phyloP scores from a whole-genome alignment of 1,140 invertebrate species.

The Brachionus plicatilis region DNA sequence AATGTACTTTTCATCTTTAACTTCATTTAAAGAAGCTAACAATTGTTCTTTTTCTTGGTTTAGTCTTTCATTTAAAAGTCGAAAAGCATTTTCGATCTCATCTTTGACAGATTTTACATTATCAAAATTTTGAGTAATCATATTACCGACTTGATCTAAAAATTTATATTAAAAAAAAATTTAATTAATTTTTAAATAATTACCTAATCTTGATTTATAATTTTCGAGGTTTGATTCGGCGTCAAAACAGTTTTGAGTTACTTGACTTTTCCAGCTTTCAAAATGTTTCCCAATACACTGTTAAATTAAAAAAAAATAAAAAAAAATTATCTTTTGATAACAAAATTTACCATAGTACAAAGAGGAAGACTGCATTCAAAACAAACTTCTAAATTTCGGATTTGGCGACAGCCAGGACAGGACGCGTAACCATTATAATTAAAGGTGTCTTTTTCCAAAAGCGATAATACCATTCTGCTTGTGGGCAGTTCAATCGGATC shows the following conservation, averaged over 20 bases:
- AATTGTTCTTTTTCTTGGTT: constrained; percentile 26
- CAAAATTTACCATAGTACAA: neutral
- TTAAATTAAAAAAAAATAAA: neutral
- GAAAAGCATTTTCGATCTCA: constrained; percentile 2
- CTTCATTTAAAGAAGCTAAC: neutral
- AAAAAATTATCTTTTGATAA: neutral
- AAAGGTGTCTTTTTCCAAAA: constrained; percentile 32
- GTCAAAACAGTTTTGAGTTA: constrained; percentile 3
- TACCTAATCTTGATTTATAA: constrained; percentile 1
- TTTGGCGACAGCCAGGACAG: constrained; percentile 28
- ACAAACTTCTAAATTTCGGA: constrained; percentile 36
- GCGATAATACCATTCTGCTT: constrained; percentile 23
- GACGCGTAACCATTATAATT: constrained; percentile 30
- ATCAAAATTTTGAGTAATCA: constrained; percentile 27
- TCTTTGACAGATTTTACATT: neutral
- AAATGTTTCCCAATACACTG: constrained; percentile 33
- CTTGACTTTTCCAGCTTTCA: constrained; percentile 20
- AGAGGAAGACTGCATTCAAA: constrained; percentile 36
- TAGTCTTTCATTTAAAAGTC: neutral
- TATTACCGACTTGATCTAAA: neutral
- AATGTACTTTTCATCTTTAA: constrained; percentile 32
- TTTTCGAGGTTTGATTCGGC: neutral
- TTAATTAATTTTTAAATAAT: neutral
- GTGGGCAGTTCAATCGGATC: constrained; percentile 19
- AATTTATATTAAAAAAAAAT: neutral